phyloP scores from a whole-genome alignment of 2,113 vertebrate species.

The Mystacornis crossleyi region DNA sequence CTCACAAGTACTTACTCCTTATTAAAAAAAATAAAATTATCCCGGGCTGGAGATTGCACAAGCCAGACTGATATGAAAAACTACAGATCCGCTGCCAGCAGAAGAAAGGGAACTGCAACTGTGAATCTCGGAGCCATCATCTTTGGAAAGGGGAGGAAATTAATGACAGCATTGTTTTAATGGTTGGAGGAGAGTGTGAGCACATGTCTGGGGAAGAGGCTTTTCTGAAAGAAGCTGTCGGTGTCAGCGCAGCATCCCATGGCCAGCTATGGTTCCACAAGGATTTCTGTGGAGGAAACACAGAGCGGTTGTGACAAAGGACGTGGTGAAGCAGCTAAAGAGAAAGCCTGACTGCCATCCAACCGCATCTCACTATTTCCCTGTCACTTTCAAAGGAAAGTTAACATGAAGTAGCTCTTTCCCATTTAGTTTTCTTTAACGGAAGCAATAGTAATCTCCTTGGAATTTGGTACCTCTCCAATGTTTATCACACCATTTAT shows the following conservation, averaged over 20 bases:
- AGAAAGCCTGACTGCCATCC: background rate
- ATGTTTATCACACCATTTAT: conserved; percentile 41
- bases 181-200: background rate
- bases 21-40: background rate
- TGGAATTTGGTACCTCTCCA: conserved; percentile 42
- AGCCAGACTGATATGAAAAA: conserved; percentile 18
- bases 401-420: background rate
- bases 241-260: background rate
- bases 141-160: background rate
- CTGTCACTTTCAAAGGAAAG: background rate
- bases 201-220: background rate
- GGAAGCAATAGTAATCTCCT: background rate
- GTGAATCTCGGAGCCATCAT: background rate
- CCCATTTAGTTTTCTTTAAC: background rate
- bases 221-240: accelerated
- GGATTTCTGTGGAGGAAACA: background rate
- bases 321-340: background rate
- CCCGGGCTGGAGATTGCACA: background rate
- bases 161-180: background rate
- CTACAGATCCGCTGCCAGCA: background rate
- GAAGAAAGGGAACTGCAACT: background rate
- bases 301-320: background rate
- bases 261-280: background rate
- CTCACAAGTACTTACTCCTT: background rate
- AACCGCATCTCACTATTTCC: background rate